phyloP scores from a whole-genome alignment of 2,113 vertebrate genomes.

The Choloepus hoffmanni region DNA sequence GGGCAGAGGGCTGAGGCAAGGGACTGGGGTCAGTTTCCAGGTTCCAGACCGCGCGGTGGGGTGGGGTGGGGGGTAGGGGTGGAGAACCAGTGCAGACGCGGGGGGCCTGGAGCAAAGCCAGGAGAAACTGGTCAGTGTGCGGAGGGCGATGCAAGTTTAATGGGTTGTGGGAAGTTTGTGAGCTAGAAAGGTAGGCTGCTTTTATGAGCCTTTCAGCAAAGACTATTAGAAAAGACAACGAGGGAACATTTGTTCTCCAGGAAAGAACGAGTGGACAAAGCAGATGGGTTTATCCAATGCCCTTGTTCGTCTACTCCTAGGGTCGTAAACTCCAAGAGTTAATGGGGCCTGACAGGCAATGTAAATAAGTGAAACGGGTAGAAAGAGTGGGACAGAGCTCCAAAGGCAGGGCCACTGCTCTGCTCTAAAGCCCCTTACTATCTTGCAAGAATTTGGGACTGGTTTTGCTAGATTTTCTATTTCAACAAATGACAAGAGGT shows the following conservation, averaged over 20 bases:
- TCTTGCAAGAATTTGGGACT: not conserved
- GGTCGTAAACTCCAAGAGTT: not conserved
- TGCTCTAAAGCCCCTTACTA: not conserved
- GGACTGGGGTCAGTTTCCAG: not conserved
- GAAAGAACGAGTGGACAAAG: not conserved
- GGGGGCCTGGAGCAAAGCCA: fast-evolving
- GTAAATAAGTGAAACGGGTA: not conserved
- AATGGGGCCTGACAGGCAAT: not conserved
- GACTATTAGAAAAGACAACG: not conserved
- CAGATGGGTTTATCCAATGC: not conserved
- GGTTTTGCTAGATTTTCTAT: constrained; percentile 9
- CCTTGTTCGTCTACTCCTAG: not conserved
- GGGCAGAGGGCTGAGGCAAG: constrained; percentile 1
- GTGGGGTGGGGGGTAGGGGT: not conserved
- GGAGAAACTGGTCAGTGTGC: not conserved
- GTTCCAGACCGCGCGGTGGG: fast-evolving
- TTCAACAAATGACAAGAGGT: not conserved
- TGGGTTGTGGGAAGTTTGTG: constrained; percentile 63
- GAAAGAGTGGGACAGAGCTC: not conserved
- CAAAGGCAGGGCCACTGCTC: not conserved
- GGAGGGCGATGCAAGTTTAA: constrained; percentile 22
- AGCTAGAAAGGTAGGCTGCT: not conserved
- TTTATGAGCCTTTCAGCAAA: not conserved
- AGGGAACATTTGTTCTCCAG: not conserved
- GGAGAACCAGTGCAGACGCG: fast-evolving